A percentile compares a stretch with the other conserved stretches of the same genome.
phyloP scores from a whole-genome alignment of 2,113 vertebrate genomes.

The Eudyptes chrysolophus region DNA sequence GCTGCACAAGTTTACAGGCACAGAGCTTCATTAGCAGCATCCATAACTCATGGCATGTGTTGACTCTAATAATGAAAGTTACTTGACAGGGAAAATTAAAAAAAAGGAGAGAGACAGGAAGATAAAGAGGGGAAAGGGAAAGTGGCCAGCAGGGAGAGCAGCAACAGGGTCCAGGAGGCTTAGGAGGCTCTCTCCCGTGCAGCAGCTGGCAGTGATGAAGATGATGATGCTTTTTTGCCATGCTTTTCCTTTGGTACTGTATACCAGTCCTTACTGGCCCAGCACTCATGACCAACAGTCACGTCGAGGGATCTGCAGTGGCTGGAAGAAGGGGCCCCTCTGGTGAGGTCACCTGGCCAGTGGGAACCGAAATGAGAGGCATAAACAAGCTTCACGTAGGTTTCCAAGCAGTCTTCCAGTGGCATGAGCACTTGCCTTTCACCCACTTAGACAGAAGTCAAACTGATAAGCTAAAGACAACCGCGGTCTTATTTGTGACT shows the following conservation, averaged over 20 bases:
- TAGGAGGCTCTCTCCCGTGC: not conserved
- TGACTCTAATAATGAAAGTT: not conserved
- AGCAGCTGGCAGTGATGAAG: not conserved
- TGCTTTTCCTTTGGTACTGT: not conserved
- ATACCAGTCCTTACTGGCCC: not conserved
- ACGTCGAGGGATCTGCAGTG: rapidly evolving
- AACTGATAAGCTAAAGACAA: constrained; percentile 2
- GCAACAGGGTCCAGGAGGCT: not conserved
- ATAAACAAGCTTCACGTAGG: not conserved
- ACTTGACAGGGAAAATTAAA: not conserved
- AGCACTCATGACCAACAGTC: not conserved
- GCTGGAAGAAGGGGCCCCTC: not conserved
- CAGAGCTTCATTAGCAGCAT: not conserved
- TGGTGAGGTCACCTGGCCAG: not conserved
- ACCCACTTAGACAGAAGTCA: not conserved
- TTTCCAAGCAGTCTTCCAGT: not conserved
- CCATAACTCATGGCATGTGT: rapidly evolving
- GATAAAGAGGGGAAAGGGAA: not conserved
- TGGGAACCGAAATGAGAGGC: not conserved
- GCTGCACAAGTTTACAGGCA: not conserved
- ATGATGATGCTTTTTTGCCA: not conserved
- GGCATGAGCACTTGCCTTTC: not conserved
- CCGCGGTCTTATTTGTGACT: not conserved
- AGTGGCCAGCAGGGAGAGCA: not conserved
- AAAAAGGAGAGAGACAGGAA: not conserved